These are phyloP conservation scores for Gymnorhina tibicen DNA, from an alignment of 2,113 vertebrate genomes.

Conservation along the genomic window DNA sequence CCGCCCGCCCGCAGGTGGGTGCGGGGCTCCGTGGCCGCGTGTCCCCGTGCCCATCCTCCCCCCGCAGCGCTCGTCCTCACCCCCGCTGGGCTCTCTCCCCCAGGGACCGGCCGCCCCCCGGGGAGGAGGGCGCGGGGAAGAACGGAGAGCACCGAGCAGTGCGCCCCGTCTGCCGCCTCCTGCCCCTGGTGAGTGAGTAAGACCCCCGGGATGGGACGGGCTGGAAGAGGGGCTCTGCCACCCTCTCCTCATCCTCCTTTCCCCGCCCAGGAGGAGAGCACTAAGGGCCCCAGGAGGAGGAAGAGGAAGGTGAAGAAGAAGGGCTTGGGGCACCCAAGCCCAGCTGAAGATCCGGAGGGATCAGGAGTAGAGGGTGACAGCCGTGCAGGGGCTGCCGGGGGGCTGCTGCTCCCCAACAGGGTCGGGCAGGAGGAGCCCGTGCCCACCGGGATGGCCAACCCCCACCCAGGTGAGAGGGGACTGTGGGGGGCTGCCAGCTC, in stretches of 20 bases:
- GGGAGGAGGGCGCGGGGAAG: constrained; percentile 38
- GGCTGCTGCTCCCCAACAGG: constrained; percentile 17
- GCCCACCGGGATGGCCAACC: fast-evolving
- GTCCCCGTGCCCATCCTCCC: neutral
- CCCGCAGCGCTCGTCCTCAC: too few species aligned
- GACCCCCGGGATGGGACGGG: fast-evolving
- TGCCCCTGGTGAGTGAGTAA: constrained; percentile 57
- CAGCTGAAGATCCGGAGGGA: neutral
- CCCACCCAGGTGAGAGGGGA: neutral
- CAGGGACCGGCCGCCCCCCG: neutral
- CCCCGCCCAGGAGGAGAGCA: constrained; percentile 45
- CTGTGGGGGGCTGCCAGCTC: neutral
- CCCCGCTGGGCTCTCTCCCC: neutral
- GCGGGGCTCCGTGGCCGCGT: fast-evolving
- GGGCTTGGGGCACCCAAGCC: neutral
- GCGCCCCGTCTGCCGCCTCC: constrained; percentile 67
- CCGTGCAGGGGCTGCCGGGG: constrained; percentile 2
- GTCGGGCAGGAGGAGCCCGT: neutral
- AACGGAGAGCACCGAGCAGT: constrained; percentile 24
- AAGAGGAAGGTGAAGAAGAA: constrained; percentile 67
- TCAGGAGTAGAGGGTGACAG: constrained; percentile 21
- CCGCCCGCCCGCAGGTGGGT: neutral
- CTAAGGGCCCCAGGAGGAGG: constrained; percentile 67
- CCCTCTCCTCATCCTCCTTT: neutral
- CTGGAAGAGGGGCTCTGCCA: fast-evolving